Evolutionary conservation across 2,888 invertebrate species (phyloP), one percentile per base, ranked within the genome.

Genomic region (Colostygia pectinataria): DNA sequence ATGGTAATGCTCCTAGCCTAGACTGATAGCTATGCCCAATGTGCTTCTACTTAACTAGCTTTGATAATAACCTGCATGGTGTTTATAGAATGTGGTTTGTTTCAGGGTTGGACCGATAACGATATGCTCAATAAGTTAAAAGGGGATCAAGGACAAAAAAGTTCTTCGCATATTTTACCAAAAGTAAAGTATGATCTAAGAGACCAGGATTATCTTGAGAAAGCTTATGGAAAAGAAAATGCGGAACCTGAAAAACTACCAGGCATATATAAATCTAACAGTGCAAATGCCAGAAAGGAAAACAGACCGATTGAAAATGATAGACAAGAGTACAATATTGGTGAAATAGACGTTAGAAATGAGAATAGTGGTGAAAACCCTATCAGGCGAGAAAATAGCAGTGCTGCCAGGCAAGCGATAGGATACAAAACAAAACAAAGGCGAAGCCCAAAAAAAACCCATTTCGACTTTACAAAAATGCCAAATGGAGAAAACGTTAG

Each of bases 1-100:
- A 91, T 96, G 94, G 95, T 95, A 92, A 42, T 14, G 12, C 9
- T 10, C n/a, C 5, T 23, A 10, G 1, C 1, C n/a, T 10, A 13
- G 7, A 8, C 6, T 6, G 6, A 20, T 5, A 20, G 6, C 3
- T 20, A n/a, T n/a, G n/a, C n/a, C n/a, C 20, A 20, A 20, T 20
- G 5, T 20, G 4, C 5, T 20, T 6, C 6, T 6, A 20, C 6
- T 6, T n/a, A n/a, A n/a, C n/a, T n/a, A n/a, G n/a, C n/a, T n/a
- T n/a, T n/a, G n/a, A n/a, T n/a, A n/a, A n/a, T n/a, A n/a, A n/a
- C n/a, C n/a, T n/a, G n/a, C 4, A 4, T 4, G 20, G 20, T 20
- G 5, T 5, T 20, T 20, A 6, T 5, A 20, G 1, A 31, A 9
- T 27, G 9, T 24, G 7, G 8, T 23, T 43, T 24, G 42, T 67